Percentiles rank a stretch among this genome's conserved stretches.
phyloP scores from a whole-genome alignment of 2,797 vertebrate species.

The Fringilla coelebs region DNA sequence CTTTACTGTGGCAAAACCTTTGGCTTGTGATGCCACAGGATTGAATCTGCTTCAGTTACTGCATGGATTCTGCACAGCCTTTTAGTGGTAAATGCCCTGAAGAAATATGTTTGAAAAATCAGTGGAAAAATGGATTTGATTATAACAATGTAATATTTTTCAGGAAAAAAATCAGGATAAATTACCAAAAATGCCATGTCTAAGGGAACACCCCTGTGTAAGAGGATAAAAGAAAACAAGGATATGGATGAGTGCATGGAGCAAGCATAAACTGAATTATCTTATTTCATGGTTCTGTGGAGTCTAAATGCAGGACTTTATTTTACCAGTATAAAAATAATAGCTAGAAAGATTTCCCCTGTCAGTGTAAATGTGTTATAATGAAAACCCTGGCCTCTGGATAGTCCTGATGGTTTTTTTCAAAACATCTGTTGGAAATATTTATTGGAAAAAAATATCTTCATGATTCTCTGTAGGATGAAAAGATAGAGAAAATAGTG shows the following conservation, averaged over 20 bases:
- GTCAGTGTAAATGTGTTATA: neutral
- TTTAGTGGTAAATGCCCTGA: neutral
- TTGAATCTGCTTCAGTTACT: neutral
- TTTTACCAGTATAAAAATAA: neutral
- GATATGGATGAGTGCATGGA: neutral
- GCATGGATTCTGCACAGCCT: neutral
- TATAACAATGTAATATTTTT: conserved; percentile 3
- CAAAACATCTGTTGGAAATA: neutral
- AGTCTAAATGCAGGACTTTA: neutral
- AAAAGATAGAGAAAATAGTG: neutral
- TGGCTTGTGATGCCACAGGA: neutral
- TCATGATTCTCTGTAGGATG: neutral
- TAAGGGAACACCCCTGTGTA: neutral
- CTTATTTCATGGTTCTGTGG: neutral
- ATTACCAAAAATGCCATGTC: neutral
- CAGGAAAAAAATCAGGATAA: conserved; percentile 6
- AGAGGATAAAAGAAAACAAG: conserved; percentile 25
- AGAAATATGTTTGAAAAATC: conserved; percentile 14
- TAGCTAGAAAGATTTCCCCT: neutral
- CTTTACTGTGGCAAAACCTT: neutral
- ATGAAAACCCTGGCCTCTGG: neutral
- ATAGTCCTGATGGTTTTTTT: neutral
- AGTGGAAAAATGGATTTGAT: conserved; percentile 41
- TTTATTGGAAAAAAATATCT: neutral
- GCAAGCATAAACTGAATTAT: neutral